A percentile compares a stretch with the other conserved stretches of the same genome.
Evolutionary conservation across 1,140 invertebrate genomes (phyloP).

Genomic region (Battus philenor): DNA sequence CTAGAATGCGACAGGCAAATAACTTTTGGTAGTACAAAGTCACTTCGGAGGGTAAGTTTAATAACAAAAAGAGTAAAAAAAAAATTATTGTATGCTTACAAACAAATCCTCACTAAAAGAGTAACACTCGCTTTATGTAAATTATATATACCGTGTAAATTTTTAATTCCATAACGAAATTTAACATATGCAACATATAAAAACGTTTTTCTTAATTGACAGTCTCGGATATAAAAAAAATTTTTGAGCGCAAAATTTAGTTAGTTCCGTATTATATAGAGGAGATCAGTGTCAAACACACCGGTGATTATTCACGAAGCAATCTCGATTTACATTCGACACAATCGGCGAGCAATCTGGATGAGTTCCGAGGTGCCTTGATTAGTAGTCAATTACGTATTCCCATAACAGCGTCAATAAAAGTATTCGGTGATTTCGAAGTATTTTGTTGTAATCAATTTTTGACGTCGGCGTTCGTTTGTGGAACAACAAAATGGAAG

Average conservation of each 20-base stretch:
- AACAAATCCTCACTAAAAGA: no score
- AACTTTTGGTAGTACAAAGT: no score
- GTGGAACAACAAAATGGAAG: constrained; percentile 50
- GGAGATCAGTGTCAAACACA: constrained; percentile 26
- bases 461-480: constrained; percentile 62
- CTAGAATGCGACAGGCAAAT: no score
- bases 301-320: constrained; percentile 6
- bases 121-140: no score
- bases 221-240: no score
- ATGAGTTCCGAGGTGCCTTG: constrained; percentile 31
- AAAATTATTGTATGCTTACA: no score
- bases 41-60: no score
- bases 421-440: constrained; percentile 61
- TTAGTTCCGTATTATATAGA: constrained; percentile 13
- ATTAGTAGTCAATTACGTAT: constrained; percentile 68
- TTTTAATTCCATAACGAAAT: no score
- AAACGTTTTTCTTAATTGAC: no score
- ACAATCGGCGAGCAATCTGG: constrained; percentile 21
- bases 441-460: constrained; percentile 73
- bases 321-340: constrained; percentile 23
- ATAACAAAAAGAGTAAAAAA: no score
- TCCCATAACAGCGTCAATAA: constrained; percentile 66
- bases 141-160: no score
- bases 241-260: constrained; percentile 4
- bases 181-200: no score